phyloP scores from a whole-genome alignment of 2,113 vertebrate species.

The Candoia aspera region DNA sequence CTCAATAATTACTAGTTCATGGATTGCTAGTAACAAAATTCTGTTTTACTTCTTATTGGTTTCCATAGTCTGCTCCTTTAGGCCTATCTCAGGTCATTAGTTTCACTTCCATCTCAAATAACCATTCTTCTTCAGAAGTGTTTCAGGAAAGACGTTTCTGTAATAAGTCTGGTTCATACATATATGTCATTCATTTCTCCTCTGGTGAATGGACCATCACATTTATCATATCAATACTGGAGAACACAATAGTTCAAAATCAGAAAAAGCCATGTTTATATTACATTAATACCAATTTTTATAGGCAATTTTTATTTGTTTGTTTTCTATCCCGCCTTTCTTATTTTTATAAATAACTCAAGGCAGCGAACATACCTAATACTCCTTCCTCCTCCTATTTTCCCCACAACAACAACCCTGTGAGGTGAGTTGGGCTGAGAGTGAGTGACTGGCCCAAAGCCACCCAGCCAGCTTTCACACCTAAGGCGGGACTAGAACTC shows the following conservation, averaged over 20 bases:
- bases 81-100: background rate
- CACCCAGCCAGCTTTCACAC: no score
- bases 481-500: no score
- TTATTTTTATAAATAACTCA: no score
- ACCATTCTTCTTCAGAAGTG: background rate
- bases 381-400: no score
- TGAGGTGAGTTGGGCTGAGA: no score
- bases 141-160: background rate
- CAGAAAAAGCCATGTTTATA: background rate
- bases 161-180: background rate
- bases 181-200: background rate
- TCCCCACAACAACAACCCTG: no score
- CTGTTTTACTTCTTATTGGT: background rate
- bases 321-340: no score
- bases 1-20: no score
- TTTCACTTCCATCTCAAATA: background rate
- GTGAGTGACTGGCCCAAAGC: no score
- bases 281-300: background rate
- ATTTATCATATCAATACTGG: background rate
- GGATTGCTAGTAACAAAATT: background rate
- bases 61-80: background rate
- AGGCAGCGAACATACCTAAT: no score
- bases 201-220: background rate
- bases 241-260: background rate
- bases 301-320: background rate